Percentiles rank a stretch among this genome's conserved stretches.
phyloP scores from a whole-genome alignment of 64 coral and sea anemone genomes.

The Catalaphyllia jardinei region DNA sequence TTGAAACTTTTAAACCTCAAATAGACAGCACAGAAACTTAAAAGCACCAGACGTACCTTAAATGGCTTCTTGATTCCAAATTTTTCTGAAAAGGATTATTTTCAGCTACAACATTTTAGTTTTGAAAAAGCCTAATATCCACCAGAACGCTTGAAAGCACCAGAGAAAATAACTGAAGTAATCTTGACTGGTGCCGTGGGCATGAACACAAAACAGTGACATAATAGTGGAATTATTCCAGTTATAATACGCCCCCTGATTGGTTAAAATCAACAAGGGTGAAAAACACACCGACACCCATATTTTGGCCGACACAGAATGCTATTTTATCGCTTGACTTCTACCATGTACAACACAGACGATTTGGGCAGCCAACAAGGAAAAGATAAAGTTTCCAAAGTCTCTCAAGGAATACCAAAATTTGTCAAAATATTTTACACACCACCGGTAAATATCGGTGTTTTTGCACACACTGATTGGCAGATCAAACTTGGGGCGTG shows the following conservation, averaged over 20 bases:
- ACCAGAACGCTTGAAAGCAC: conserved; percentile 34
- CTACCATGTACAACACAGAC: background rate
- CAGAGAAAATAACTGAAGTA: conserved; percentile 37
- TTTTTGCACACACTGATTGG: background rate
- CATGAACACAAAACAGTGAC: conserved; percentile 12
- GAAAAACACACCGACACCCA: background rate
- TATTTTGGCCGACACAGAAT: background rate
- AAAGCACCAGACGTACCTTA: conserved; percentile 2
- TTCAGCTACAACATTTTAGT: conserved; percentile 22
- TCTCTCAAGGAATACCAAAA: background rate
- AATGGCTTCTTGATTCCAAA: conserved; percentile 9
- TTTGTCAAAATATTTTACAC: background rate
- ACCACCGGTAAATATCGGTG: background rate
- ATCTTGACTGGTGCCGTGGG: conserved; percentile 21
- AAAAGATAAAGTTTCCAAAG: background rate
- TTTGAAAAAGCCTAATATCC: background rate
- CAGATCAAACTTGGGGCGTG: background rate
- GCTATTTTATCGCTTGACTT: background rate
- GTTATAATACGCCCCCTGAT: background rate
- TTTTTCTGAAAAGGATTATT: conserved; percentile 4
- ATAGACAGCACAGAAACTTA: background rate
- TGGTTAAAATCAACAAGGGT: background rate
- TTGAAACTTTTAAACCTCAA: background rate
- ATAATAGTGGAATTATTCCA: conserved; percentile 24
- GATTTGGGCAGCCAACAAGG: background rate